Percentiles rank a stretch among this genome's conserved stretches.
Evolutionary conservation across 2,113 vertebrate genomes (phyloP).

Genomic region (Ctenodactylus gundi): DNA sequence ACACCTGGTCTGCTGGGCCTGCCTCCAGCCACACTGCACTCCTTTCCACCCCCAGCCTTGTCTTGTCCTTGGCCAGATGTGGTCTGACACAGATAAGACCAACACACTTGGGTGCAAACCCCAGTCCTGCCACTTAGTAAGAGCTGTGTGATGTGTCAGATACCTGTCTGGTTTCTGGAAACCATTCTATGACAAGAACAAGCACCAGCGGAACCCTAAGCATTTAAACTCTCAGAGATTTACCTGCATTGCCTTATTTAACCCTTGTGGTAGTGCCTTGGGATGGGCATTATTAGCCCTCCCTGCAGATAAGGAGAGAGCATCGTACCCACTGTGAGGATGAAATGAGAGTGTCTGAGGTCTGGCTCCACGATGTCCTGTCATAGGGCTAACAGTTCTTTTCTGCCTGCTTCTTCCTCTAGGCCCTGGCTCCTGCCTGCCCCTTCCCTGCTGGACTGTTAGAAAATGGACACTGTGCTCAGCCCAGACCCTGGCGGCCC

Average conservation of each 20-base stretch:
- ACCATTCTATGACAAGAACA: background rate
- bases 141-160: background rate
- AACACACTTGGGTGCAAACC: background rate
- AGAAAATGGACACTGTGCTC: conserved; percentile 69
- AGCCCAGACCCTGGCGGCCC: conserved; percentile 32
- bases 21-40: background rate
- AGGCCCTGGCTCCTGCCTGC: conserved; percentile 68
- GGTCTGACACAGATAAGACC: background rate
- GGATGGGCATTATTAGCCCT: background rate
- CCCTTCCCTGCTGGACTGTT: conserved; percentile 62
- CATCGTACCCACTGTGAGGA: background rate
- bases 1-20: background rate
- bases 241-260: background rate
- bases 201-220: background rate
- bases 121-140: background rate
- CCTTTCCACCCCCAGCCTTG: background rate
- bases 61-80: background rate
- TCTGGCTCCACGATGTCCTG: background rate
- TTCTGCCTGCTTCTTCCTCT: conserved; percentile 11
- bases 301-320: background rate
- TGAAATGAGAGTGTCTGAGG: background rate
- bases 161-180: background rate
- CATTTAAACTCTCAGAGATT: background rate
- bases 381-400: background rate
- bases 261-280: background rate